Conservation (phyloP, 2,797 vertebrate genomes). For the Microcaecilia unicolor region DNA sequence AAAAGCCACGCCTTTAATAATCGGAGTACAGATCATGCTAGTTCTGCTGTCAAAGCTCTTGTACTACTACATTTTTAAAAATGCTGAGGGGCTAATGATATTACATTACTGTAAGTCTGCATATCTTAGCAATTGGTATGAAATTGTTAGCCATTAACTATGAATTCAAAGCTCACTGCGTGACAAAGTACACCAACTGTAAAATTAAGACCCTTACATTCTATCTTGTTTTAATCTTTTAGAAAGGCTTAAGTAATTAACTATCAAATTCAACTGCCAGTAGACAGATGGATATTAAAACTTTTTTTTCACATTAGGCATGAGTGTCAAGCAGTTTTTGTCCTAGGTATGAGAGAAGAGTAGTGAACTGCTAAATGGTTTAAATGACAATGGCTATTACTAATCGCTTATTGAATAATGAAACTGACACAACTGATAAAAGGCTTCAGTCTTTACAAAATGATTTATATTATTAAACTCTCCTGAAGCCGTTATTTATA, state of each 20-base stretch:
- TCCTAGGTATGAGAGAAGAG: background rate
- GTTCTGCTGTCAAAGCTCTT: too few relatives aligned
- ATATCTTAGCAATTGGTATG: too few relatives aligned
- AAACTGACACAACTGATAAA: constrained; percentile 88
- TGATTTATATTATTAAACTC: constrained; percentile 86
- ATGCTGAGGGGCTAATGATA: too few relatives aligned
- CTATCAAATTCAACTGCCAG: background rate
- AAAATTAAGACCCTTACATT: background rate
- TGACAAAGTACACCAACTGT: background rate
- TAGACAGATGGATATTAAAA: background rate
- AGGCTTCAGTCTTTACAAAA: constrained; percentile 77
- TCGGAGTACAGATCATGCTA: too few relatives aligned
- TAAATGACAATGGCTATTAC: constrained; percentile 71
- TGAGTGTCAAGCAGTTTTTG: background rate
- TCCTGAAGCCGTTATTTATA: constrained; percentile 56
- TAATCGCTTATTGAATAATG: constrained; percentile 87
- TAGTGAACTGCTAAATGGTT: constrained; percentile 45
- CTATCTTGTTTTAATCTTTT: background rate
- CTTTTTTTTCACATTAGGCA: background rate
- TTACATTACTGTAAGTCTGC: too few relatives aligned
- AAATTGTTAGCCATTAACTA: too few relatives aligned
- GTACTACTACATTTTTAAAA: too few relatives aligned
- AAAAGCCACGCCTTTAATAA: too few relatives aligned
- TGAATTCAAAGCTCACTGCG: fast-evolving
- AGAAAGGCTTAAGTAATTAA: background rate